These are phyloP conservation scores for Lysandra coridon DNA, from an alignment of 2,888 invertebrate genomes.

Conservation along the genomic window DNA sequence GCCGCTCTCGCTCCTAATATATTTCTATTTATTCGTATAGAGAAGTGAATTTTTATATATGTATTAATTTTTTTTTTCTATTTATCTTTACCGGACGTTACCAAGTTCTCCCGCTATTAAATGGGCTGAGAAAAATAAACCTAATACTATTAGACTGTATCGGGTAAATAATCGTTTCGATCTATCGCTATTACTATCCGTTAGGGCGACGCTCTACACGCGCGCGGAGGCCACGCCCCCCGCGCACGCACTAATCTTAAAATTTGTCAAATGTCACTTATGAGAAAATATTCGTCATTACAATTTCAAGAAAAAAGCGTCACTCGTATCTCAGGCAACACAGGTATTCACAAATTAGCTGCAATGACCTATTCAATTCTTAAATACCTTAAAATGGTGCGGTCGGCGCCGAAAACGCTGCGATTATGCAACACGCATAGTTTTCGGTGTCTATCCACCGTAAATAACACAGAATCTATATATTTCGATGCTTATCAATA, in stretches of 20 bases:
- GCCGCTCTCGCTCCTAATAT: constrained; percentile 61
- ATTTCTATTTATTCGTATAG: constrained; percentile 64
- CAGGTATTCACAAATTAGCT: constrained; percentile 33
- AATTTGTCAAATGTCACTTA: constrained; percentile 34
- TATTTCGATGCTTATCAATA: constrained; percentile 39
- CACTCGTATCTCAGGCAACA: constrained; percentile 31
- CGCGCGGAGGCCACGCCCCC: constrained; percentile 40
- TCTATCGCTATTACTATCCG: constrained; percentile 52
- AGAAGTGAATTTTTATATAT: constrained; percentile 61
- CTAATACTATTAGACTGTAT: constrained; percentile 50
- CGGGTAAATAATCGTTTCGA: constrained; percentile 34
- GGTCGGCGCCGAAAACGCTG: constrained; percentile 14
- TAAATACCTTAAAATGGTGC: constrained; percentile 28
- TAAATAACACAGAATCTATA: constrained; percentile 33
- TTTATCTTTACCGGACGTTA: constrained; percentile 73
- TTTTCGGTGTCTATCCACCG: constrained; percentile 20
- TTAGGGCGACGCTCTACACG: constrained; percentile 51
- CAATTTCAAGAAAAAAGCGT: constrained; percentile 27
- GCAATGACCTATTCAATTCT: constrained; percentile 30
- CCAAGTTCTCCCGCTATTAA: constrained; percentile 64
- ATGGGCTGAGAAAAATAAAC: constrained; percentile 64
- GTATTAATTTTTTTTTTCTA: constrained; percentile 62
- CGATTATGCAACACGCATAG: background rate
- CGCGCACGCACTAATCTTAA: constrained; percentile 27
- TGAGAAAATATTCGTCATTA: constrained; percentile 31